Evolutionary conservation across 1,140 invertebrate species (phyloP), one percentile per base, ranked within the genome.

Genomic region (Heliconius nattereri): DNA sequence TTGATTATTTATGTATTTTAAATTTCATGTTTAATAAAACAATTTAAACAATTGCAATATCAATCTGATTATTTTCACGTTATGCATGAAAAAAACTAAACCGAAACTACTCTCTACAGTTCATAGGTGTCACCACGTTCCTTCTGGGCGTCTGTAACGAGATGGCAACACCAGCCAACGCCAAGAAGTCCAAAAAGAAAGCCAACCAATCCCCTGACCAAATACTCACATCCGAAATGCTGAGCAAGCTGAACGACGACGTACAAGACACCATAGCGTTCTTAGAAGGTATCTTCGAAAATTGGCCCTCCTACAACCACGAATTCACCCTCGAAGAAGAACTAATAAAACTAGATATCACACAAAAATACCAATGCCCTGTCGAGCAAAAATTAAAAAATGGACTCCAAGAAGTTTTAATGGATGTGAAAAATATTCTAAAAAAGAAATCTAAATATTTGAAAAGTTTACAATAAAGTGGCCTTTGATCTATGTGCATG

Each of bases 141-240:
- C 78, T 92, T 0, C 80, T 93, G 40, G 92, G 92, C 35, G 87
- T 94, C 0, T 93, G 92, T 83, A 88, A 90, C 78, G 92, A 94
- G 54, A 37, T 91, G 6, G 76, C 84, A 7, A 83, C 90, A 8
- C 89, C 90, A 3, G 76, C 88, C 19, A 88, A 86, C 78, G 84
- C 86, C 13, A 92, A 91, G 82, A 92, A 90, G 78, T 86, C 88
- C 16, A 92, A 92, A 72, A 92, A 91, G 81, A 93, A 91, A 76
- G 80, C 85, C 7, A 90, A 85, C 66, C 90, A 90, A n/a, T 91
- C 91, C 0, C 91, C 91, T 2, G 91, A 93, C 71, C 89, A 93
- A 73, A 76, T 91, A 19, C 86, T 86, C 60, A 91, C 89, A 0
- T 73, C 83, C 0, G 85, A 91, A 75, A 72, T 87, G 11, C 76